Evolutionary conservation across 2,113 vertebrate species (phyloP), one percentile per base, ranked within the genome.

Genomic region (Coracopsis vasa): DNA sequence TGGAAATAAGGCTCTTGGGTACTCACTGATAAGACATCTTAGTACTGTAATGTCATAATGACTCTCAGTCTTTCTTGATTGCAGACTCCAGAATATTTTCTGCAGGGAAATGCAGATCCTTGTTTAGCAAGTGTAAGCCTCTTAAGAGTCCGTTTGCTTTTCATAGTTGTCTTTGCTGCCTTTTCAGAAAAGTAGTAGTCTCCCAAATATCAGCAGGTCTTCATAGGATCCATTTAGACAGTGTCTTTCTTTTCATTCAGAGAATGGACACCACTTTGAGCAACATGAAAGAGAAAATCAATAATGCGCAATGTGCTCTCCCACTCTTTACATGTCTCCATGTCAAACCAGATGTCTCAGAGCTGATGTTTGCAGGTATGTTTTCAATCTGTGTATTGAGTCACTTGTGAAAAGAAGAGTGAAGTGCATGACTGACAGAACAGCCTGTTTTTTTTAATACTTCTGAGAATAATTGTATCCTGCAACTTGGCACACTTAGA

Each of bases 321-420:
- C 99, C 99, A 9, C 98, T 99, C 47, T 99, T 99, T 86, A 99
- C 99, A 3, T 99, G 99, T 85, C 98, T 99, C 44, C 99, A 99
- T 1, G 99, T 99, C 91, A 99, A 99, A 88, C 99, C 99, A 4
- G 99, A 99, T 73, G 99, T 99, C 67, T 99, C 99, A 3, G 99
- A 99, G 97, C 98, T 99, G 66, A 99, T 99, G 99, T 99, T 99
- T 98, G 99, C 99, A 97, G 99, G 99, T 99, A 97, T 56, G 95
- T 88, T 71, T 88, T 87, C 61, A 28, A 5, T 25, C 53, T 81
- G 17, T 42, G 6, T 48, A 5, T 42, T 25, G 75, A 80, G 50
- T 39, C 51, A 27, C 60, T 75, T 71, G 16, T n/a, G 73, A 42
- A 45, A 71, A 83, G 71, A 27, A 56, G 39, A 44, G 20, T 44